Evolutionary conservation across 2,113 vertebrate species (phyloP).

Genomic region (Cyrtonyx montezumae): DNA sequence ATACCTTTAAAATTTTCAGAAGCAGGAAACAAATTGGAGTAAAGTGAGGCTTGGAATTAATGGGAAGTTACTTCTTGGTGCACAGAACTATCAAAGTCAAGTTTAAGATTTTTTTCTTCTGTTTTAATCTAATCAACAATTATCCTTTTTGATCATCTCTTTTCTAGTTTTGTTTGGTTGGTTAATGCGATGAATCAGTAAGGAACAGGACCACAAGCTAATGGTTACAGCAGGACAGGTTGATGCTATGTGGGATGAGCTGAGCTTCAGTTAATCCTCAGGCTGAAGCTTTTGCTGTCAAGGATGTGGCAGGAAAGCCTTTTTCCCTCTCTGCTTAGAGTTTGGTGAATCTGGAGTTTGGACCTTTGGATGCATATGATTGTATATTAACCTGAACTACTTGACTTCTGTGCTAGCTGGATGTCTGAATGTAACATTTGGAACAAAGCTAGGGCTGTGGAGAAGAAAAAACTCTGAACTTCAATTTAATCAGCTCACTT

Average conservation of each 20-base stretch:
- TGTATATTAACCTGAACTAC: slow-evolving; percentile 44
- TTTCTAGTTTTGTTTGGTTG: background rate
- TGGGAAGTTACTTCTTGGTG: background rate
- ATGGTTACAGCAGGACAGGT: background rate
- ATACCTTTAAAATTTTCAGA: background rate
- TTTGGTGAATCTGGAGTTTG: slow-evolving; percentile 36
- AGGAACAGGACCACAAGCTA: background rate
- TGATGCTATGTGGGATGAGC: background rate
- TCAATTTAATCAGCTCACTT: background rate
- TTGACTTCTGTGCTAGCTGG: background rate
- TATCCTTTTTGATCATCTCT: background rate
- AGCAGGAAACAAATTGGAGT: background rate
- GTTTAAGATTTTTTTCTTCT: background rate
- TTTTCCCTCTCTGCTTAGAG: background rate
- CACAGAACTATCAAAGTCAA: background rate
- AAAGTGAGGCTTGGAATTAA: background rate
- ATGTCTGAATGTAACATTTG: background rate
- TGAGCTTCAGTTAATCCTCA: background rate
- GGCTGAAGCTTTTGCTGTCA: background rate
- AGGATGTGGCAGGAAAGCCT: background rate
- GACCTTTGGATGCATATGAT: background rate
- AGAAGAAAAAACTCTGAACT: background rate
- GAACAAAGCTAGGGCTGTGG: background rate
- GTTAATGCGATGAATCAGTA: background rate
- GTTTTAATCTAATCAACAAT: background rate